A percentile compares a stretch with the other conserved stretches of the same genome.
These are phyloP conservation scores for Drosophila planitibia DNA, from an alignment of 2,888 invertebrate genomes.

Conservation along the genomic window DNA sequence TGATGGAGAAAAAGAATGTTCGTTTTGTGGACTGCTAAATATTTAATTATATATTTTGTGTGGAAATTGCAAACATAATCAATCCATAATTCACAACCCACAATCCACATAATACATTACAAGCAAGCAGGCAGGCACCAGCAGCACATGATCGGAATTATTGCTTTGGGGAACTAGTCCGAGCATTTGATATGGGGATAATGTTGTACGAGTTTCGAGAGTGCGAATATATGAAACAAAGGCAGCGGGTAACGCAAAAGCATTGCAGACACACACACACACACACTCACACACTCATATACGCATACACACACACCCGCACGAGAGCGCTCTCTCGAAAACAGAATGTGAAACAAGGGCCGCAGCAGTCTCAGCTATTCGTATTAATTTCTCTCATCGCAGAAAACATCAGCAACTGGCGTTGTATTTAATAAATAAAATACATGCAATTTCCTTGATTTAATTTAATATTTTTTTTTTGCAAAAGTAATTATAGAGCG, in stretches of 20 bases:
- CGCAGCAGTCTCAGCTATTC: slow-evolving; percentile 29
- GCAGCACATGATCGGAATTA: slow-evolving; percentile 72
- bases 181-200: slow-evolving; percentile 75
- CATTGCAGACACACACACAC: slow-evolving; percentile 64
- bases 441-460: slow-evolving; percentile 4
- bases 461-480: slow-evolving; percentile 21
- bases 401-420: not conserved
- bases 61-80: slow-evolving; percentile 8
- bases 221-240: slow-evolving; percentile 66
- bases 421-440: slow-evolving; percentile 15
- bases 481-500: slow-evolving; percentile 50
- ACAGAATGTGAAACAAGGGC: slow-evolving; percentile 35
- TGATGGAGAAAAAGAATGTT: not conserved
- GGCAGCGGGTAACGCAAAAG: slow-evolving; percentile 73
- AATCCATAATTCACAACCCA: slow-evolving; percentile 4
- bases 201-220: slow-evolving; percentile 45
- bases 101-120: slow-evolving; percentile 23
- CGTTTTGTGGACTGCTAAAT: slow-evolving; percentile 4
- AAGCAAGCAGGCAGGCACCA: slow-evolving; percentile 12
- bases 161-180: slow-evolving; percentile 55
- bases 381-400: slow-evolving; percentile 18
- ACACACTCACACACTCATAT: slow-evolving; percentile 14
- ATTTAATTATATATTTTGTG: slow-evolving; percentile 15
- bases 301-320: slow-evolving; percentile 20
- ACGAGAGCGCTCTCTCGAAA: slow-evolving; percentile 32